A percentile compares a stretch with the other conserved stretches of the same genome.
These are phyloP conservation scores for Theocolax elegans DNA, from an alignment of 1,140 invertebrate species.

Conservation along the genomic window DNA sequence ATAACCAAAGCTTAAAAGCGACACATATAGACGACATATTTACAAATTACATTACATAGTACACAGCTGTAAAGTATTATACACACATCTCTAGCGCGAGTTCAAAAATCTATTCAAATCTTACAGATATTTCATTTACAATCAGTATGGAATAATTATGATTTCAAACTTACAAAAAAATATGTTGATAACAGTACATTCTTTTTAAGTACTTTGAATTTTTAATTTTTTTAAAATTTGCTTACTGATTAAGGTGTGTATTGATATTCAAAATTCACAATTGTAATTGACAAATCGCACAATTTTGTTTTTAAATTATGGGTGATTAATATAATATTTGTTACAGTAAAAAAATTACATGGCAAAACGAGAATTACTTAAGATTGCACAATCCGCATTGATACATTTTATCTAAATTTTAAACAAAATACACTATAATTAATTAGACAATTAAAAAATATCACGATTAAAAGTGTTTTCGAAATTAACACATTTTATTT, in stretches of 20 bases:
- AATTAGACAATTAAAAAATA: too few relatives aligned
- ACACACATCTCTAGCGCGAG: conserved; percentile 41
- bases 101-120: conserved; percentile 22
- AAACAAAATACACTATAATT: background rate
- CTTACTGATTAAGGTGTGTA: background rate
- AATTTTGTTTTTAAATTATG: background rate
- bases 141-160: background rate
- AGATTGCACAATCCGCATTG: conserved; percentile 25
- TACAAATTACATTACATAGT: conserved; percentile 63
- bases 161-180: conserved; percentile 29
- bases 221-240: conserved; percentile 16
- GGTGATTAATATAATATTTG: too few relatives aligned
- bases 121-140: conserved; percentile 33
- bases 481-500: background rate
- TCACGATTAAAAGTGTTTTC: background rate
- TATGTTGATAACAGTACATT: conserved; percentile 12
- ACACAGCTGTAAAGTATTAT: conserved; percentile 57
- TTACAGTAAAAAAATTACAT: background rate
- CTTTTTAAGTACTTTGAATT: conserved; percentile 26
- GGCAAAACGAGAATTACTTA: conserved; percentile 21
- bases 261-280: background rate
- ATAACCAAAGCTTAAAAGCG: conserved; percentile 61
- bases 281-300: too few relatives aligned
- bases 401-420: background rate
- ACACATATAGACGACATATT: conserved; percentile 61